Evolutionary conservation across 2,113 vertebrate species (phyloP), one percentile per base, ranked within the genome.

Genomic region (Rhea americana): DNA sequence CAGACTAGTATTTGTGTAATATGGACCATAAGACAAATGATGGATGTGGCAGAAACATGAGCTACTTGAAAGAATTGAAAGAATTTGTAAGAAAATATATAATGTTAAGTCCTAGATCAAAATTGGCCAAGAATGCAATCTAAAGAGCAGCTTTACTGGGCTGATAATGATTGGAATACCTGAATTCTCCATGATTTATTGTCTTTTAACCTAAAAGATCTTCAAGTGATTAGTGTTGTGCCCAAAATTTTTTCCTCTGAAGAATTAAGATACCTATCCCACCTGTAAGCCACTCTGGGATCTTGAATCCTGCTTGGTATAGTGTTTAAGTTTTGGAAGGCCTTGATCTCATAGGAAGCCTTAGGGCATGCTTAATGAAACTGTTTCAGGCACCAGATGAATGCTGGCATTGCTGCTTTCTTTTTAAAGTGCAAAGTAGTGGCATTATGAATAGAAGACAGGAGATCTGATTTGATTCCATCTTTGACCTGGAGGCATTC

Each of bases 401-500:
- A 24, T 35, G 24, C 24, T 92, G 80, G 4, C 8, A 24, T 24
- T 71, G 11, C 28, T 61, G 2, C 8, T 39, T 43, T 26, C 21
- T 21, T 25, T 3, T 1, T 12, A 13, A 61, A 53, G 39, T 35
- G 28, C 13, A 55, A 62, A 5, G 4, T 74, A 24, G 25, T 62
- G 71, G 15, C 1, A 6, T 1, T 58, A 18, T 62, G 15, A 1
- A 1, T 43, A 48, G 50, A 65, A 35, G 72, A 1, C 56, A 28
- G 11, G 22, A 91, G 25, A 55, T 72, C 4, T 71, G 28, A 9
- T 71, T 67, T 80, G 9, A 32, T 68, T 86, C 35, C 6, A 4
- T 43, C 28, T 72, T 80, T 39, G 63, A 3, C 26, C 20, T 75
- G 15, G 21, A 47, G 45, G 5, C 22, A 8, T 82, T 71, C 32